A percentile compares a stretch with the other conserved stretches of the same genome.
phyloP scores from a whole-genome alignment of 2,113 vertebrate genomes.

The Platanista minor region DNA sequence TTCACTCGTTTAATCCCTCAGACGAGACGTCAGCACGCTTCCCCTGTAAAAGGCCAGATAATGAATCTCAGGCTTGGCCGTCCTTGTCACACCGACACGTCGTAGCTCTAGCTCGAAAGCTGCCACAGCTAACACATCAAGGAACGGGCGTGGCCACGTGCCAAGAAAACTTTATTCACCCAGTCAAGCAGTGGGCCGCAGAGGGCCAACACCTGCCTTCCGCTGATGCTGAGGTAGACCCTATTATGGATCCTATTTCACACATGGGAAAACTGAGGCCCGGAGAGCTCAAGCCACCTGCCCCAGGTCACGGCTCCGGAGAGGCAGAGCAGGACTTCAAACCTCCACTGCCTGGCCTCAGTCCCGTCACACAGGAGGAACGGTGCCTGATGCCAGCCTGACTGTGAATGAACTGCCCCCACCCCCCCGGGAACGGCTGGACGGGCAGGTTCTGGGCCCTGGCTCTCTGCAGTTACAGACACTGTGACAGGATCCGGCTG shows the following conservation, averaged over 20 bases:
- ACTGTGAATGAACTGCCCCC: not conserved
- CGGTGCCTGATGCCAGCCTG: not conserved
- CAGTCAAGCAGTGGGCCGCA: accelerated
- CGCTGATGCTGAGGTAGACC: not conserved
- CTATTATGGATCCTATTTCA: not conserved
- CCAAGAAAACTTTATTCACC: slow-evolving; percentile 3
- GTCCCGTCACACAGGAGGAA: not conserved
- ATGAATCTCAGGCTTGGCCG: not conserved
- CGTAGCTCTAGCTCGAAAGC: not conserved
- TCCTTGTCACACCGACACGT: not conserved
- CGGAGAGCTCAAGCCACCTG: too few species aligned
- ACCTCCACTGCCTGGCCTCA: not conserved
- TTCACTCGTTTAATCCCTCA: not conserved
- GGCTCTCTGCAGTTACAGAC: not conserved
- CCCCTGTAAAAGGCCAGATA: not conserved
- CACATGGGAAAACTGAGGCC: not conserved
- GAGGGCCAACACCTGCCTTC: not conserved
- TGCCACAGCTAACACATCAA: not conserved
- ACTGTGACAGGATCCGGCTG: not conserved
- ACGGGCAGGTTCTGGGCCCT: not conserved
- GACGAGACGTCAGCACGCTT: not conserved
- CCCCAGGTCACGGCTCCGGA: not conserved
- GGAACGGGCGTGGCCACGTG: not conserved
- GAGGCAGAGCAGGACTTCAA: not conserved
- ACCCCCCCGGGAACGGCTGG: accelerated